phyloP scores from a whole-genome alignment of 2,888 invertebrate genomes.

The Resseliella maxima region DNA sequence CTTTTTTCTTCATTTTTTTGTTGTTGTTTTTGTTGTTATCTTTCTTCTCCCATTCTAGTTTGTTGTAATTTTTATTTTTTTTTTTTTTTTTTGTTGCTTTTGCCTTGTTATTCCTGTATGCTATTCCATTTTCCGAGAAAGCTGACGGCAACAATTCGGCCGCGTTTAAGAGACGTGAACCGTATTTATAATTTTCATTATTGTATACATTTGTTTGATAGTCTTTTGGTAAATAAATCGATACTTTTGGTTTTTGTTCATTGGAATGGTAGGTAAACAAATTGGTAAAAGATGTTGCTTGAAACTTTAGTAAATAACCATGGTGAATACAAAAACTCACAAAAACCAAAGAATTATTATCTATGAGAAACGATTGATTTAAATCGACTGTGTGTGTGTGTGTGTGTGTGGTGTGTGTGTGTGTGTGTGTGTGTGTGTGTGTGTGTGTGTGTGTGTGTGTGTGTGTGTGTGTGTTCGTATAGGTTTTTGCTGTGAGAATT shows the following conservation, averaged over 20 bases:
- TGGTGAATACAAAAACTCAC: neutral
- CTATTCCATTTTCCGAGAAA: neutral
- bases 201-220: neutral
- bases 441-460: neutral
- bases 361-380: neutral
- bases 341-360: neutral
- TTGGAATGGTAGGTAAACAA: neutral
- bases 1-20: neutral
- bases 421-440: neutral
- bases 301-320: neutral
- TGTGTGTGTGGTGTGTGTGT: neutral
- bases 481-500: neutral
- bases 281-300: neutral
- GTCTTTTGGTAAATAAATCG: neutral
- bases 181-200: conserved; percentile 36
- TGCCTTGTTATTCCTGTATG: no score
- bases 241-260: neutral
- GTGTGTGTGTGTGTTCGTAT: no score
- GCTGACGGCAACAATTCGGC: neutral
- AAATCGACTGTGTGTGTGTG: neutral
- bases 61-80: neutral
- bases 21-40: neutral
- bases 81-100: neutral
- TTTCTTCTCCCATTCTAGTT: neutral
- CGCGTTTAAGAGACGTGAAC: neutral